Conservation (phyloP, 2,113 vertebrate genomes). For the Hoplias malabaricus region DNA sequence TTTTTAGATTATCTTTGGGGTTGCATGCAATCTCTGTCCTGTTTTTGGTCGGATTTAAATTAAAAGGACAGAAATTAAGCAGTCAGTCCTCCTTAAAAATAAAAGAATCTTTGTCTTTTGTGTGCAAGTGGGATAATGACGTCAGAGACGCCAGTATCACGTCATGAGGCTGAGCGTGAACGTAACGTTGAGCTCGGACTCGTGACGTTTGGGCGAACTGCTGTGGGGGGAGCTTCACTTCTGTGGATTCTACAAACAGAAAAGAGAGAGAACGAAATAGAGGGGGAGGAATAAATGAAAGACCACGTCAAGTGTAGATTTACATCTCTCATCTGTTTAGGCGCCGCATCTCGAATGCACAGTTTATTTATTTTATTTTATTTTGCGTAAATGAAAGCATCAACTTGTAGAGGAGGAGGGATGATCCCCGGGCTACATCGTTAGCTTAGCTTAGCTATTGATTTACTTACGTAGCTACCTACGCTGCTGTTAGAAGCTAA, state of each 20-base stretch:
- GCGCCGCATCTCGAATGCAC: neutral
- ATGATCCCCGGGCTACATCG: neutral
- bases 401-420: too few species aligned
- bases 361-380: too few species aligned
- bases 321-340: neutral
- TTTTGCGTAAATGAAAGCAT: too few species aligned
- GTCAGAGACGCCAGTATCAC: neutral
- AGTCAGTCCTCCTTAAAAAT: too few species aligned
- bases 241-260: neutral
- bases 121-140: too few species aligned
- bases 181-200: too few species aligned
- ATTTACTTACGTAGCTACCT: slow-evolving; percentile 14
- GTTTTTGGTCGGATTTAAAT: too few species aligned
- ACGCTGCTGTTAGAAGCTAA: neutral
- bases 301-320: neutral
- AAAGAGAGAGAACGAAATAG: neutral
- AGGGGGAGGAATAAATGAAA: neutral
- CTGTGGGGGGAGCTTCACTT: neutral
- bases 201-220: slow-evolving; percentile 23
- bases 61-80: too few species aligned
- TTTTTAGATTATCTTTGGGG: too few species aligned
- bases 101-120: too few species aligned
- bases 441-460: neutral
- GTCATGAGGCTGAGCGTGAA: neutral
- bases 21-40: too few species aligned